Base-by-base conservation (phyloP, 2,113 vertebrate species). In the Procavia capensis region DNA sequence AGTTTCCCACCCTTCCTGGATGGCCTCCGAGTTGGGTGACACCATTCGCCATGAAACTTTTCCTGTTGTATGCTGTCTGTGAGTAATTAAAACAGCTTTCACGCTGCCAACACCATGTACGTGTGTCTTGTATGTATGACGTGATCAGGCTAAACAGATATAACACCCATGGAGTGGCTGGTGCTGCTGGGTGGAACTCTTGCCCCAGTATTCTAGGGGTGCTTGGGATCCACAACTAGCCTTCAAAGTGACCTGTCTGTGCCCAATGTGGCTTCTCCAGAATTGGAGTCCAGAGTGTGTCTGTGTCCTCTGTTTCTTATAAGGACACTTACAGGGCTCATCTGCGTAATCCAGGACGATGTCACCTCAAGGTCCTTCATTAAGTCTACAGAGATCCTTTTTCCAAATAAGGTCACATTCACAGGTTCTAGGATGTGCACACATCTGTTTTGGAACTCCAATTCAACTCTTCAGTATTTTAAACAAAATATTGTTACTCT, bases 401-500 rank as follows among this genome's bases (percentile, higher is more conserved):
- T 84, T 50, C 59, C 57, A 41, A 88, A 24, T 27, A 34, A 43
- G 36, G 16, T 54, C 43, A 5, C 39, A 9, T 31, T 64, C 17
- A 39, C 4, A 61, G 59, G 34, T 81, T 64, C 20, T 10, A 2
- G 41, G 5, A 80, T 39, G n/a, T 9, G n/a, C 45, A 54, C 19
- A 0, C 43, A 22, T 36, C 27, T 43, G 66, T 54, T 25, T 1
- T 1, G 2, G 0, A 27, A 8, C 0, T 13, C 22, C n/a, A 11
- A 36, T 66, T 72, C 34, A 82, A 57, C 27, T 25, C 22, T n/a
- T 1, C 31, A n/a, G 29, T 36, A 36, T 43, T 75, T 88, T 61
- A 64, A 59, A n/a, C 24, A 29, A 83, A 84, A 2, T 16, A 1
- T 85, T 78, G 17, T 45, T 47, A 72, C 34, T 41, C 29, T 92